Percentiles rank a stretch among this genome's conserved stretches.
Evolutionary conservation across 2,113 vertebrate species (phyloP).

Genomic region (Harpagus bidentatus): DNA sequence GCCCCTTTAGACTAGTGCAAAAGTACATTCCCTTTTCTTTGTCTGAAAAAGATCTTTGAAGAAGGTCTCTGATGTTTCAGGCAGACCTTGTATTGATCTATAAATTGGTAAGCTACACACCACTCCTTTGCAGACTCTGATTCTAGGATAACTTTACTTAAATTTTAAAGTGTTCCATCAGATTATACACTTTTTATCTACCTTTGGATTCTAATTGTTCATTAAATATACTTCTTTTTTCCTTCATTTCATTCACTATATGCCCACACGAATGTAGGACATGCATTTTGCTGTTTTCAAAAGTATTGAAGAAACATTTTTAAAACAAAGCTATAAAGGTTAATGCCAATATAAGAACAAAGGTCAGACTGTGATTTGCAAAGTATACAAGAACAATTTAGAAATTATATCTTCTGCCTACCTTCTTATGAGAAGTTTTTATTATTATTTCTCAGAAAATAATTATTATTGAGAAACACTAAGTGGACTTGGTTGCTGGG

Average conservation of each 20-base stretch:
- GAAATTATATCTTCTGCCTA: not conserved
- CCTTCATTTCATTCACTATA: not conserved
- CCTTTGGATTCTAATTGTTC: not conserved
- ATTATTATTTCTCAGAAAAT: not conserved
- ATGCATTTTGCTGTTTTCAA: not conserved
- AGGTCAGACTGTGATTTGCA: not conserved
- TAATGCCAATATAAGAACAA: not conserved
- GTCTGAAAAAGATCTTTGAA: not conserved
- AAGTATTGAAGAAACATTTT: not conserved
- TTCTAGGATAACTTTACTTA: not conserved
- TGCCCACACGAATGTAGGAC: not conserved
- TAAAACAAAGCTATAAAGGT: not conserved
- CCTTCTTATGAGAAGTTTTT: not conserved
- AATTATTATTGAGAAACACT: not conserved
- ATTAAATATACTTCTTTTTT: not conserved
- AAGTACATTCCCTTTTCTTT: not conserved
- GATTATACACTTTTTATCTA: not conserved
- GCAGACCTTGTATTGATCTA: not conserved
- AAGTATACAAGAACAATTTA: not conserved
- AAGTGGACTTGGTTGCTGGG: not conserved
- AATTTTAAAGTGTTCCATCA: not conserved
- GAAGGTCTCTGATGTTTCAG: not conserved
- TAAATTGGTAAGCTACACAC: not conserved
- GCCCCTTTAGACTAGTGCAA: not conserved
- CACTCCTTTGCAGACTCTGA: not conserved